Percentiles rank a stretch among this genome's conserved stretches.
phyloP scores from a whole-genome alignment of 2,113 vertebrate genomes.

The Trinectes maculatus region DNA sequence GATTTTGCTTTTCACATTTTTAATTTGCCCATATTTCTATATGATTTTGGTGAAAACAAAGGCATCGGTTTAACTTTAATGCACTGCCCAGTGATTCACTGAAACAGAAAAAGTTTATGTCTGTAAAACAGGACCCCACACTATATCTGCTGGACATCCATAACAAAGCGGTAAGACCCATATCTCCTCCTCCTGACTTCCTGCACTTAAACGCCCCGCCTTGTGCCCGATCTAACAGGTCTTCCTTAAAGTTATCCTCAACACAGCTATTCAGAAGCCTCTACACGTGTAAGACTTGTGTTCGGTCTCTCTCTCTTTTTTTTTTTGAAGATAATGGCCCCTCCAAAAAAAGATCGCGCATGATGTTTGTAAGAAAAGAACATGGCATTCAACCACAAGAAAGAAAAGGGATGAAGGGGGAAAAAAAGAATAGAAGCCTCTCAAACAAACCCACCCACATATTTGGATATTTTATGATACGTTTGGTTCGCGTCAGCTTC shows the following conservation, averaged over 20 bases:
- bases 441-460: background rate
- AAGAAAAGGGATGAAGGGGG: background rate
- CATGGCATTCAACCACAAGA: background rate
- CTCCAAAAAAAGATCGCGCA: background rate
- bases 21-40: conserved; percentile 4
- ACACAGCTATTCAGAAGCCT: conserved; percentile 31
- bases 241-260: conserved; percentile 55
- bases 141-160: conserved; percentile 52
- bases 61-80: background rate
- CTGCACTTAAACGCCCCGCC: conserved; percentile 54
- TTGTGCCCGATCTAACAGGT: conserved; percentile 45
- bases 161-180: conserved; percentile 30
- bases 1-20: background rate
- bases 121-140: conserved; percentile 13
- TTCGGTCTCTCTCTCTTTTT: background rate
- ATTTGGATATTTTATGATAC: background rate
- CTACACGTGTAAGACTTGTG: conserved; percentile 21
- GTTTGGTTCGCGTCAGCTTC: conserved; percentile 8
- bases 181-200: conserved; percentile 70
- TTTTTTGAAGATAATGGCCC: background rate
- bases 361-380: background rate
- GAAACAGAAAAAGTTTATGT: background rate
- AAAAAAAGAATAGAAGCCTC: background rate
- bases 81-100: background rate
- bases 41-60: background rate